A percentile compares a stretch with the other conserved stretches of the same genome.
phyloP scores from a whole-genome alignment of 2,113 vertebrate species.

The Lophotis ruficrista region DNA sequence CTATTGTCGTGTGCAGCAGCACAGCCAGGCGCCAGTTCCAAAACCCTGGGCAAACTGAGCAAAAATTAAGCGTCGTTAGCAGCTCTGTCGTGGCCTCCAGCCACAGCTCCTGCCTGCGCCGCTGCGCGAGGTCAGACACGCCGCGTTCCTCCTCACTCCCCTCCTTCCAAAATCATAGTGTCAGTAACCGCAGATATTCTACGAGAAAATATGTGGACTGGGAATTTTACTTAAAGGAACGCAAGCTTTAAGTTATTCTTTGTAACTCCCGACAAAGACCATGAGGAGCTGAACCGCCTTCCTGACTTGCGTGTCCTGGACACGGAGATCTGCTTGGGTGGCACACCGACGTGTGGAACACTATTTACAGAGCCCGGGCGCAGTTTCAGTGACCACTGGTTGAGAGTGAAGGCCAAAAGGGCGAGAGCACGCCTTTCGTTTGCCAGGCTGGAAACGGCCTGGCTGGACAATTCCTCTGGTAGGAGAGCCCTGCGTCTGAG shows the following conservation, averaged over 20 bases:
- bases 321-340: background rate
- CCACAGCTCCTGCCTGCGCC: background rate
- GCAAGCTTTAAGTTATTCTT: background rate
- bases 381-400: background rate
- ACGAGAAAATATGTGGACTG: background rate
- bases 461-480: background rate
- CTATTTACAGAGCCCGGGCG: background rate
- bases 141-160: background rate
- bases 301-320: background rate
- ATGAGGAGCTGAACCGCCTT: background rate
- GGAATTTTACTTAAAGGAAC: background rate
- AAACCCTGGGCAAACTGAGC: background rate
- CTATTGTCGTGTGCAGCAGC: background rate
- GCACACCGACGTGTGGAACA: background rate
- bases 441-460: background rate
- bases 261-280: background rate
- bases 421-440: background rate
- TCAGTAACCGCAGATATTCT: too few species aligned
- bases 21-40: background rate
- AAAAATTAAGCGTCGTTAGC: background rate
- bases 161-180: rapidly evolving
- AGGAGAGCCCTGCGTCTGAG: background rate
- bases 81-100: background rate
- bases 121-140: background rate
- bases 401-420: background rate